Evolutionary conservation across 2,888 invertebrate species (phyloP).

Genomic region (Arrhopalites spinosus): DNA sequence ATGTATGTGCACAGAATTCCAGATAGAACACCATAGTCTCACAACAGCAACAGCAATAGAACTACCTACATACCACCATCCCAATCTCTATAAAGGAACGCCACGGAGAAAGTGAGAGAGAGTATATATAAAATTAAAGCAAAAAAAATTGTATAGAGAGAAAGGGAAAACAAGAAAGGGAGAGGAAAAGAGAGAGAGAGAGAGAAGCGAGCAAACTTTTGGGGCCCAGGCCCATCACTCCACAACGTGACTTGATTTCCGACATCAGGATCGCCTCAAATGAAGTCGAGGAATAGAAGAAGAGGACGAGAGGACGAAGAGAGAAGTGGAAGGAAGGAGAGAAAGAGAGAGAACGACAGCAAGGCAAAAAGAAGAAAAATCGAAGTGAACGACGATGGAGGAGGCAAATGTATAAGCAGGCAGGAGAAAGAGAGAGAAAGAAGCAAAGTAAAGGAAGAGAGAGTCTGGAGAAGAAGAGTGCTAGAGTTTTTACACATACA

Average conservation of each 20-base stretch:
- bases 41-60: too few relatives aligned
- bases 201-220: slow-evolving; percentile 42
- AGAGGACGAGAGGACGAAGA: slow-evolving; percentile 25
- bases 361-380: slow-evolving; percentile 12
- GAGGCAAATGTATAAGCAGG: slow-evolving; percentile 19
- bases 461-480: slow-evolving; percentile 9
- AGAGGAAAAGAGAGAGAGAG: background rate
- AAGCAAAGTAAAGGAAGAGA: background rate
- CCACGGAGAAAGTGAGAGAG: too few relatives aligned
- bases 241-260: slow-evolving; percentile 45
- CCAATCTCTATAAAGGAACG: too few relatives aligned
- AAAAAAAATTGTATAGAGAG: background rate
- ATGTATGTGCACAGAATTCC: too few relatives aligned
- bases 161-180: background rate
- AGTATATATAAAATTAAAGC: background rate
- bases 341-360: background rate
- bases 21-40: too few relatives aligned
- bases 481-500: background rate
- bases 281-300: slow-evolving; percentile 42
- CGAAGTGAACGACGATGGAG: slow-evolving; percentile 18
- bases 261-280: slow-evolving; percentile 39
- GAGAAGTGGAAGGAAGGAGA: background rate
- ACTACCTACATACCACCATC: too few relatives aligned
- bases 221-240: slow-evolving; percentile 36
- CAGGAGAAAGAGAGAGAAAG: slow-evolving; percentile 25